phyloP scores from a whole-genome alignment of 1,140 invertebrate genomes.

The Cataglyphis hispanica region DNA sequence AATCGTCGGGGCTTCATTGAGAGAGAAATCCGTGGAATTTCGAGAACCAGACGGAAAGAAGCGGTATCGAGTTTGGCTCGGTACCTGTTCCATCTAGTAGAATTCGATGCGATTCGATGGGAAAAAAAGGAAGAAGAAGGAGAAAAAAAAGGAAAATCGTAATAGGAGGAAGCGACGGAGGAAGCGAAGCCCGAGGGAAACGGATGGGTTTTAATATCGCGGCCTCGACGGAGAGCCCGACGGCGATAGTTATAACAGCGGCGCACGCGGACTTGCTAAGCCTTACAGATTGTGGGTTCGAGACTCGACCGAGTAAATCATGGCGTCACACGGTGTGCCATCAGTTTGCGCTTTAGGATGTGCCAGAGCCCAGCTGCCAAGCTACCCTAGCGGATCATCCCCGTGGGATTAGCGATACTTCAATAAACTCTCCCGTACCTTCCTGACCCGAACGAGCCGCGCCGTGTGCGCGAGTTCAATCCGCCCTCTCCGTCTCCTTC shows the following conservation, averaged over 20 bases:
- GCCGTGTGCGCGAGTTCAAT: conserved; percentile 24
- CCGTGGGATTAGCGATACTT: conserved; percentile 79
- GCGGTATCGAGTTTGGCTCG: conserved; percentile 33
- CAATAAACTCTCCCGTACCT: conserved; percentile 75
- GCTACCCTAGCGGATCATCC: conserved; percentile 76
- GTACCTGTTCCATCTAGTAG: conserved; percentile 45
- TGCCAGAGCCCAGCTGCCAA: conserved; percentile 79
- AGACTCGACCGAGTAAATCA: conserved; percentile 83
- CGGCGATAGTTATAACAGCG: conserved; percentile 68
- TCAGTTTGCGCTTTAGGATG: conserved; percentile 77
- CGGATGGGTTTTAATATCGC: conserved; percentile 83
- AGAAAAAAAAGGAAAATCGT: conserved; percentile 63
- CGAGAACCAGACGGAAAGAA: conserved; percentile 12
- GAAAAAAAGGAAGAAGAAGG: background rate
- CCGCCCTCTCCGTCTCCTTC: background rate
- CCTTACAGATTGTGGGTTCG: conserved; percentile 82
- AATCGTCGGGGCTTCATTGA: background rate
- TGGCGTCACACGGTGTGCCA: conserved; percentile 75
- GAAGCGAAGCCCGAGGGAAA: conserved; percentile 77
- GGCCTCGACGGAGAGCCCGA: conserved; percentile 66
- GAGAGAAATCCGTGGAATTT: conserved; percentile 34
- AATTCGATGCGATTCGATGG: conserved; percentile 46
- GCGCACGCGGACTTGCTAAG: conserved; percentile 79
- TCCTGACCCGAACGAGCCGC: conserved; percentile 44
- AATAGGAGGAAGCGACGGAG: conserved; percentile 62